phyloP scores from a whole-genome alignment of 2,113 vertebrate genomes.

The Protobothrops flavoviridis region DNA sequence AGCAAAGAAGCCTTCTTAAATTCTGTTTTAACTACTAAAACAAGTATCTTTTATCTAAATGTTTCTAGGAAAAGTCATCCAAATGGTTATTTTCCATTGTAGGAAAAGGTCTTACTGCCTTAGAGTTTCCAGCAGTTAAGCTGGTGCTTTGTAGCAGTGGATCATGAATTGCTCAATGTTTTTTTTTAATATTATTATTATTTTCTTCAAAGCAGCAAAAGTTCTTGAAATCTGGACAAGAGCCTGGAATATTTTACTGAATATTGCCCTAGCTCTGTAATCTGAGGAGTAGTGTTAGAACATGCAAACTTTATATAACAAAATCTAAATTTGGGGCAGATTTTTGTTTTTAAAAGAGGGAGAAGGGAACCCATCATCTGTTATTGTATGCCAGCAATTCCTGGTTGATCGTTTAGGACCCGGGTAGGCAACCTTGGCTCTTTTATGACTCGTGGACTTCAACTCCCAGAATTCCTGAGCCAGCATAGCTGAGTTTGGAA shows the following conservation, averaged over 20 bases:
- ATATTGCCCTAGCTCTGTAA: conserved; percentile 19
- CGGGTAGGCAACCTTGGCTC: too few species aligned
- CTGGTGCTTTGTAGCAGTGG: not conserved
- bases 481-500: too few species aligned
- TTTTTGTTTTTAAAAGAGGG: not conserved
- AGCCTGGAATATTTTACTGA: conserved; percentile 31
- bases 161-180: not conserved
- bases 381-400: not conserved
- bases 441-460: too few species aligned
- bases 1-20: conserved; percentile 26
- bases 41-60: conserved; percentile 12
- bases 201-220: not conserved
- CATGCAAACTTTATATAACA: not conserved
- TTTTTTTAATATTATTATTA: not conserved
- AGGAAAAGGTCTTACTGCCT: not conserved
- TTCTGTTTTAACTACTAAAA: conserved; percentile 2
- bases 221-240: conserved; percentile 22
- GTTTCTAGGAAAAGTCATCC: conserved; percentile 18
- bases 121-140: not conserved
- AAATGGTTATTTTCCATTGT: conserved; percentile 14
- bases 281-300: conserved; percentile 5
- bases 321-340: not conserved
- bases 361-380: not conserved
- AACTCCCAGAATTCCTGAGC: too few species aligned
- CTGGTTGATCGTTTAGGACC: not conserved